Evolutionary conservation across 2,797 vertebrate species (phyloP).

Genomic region (Sebastes nivosus): DNA sequence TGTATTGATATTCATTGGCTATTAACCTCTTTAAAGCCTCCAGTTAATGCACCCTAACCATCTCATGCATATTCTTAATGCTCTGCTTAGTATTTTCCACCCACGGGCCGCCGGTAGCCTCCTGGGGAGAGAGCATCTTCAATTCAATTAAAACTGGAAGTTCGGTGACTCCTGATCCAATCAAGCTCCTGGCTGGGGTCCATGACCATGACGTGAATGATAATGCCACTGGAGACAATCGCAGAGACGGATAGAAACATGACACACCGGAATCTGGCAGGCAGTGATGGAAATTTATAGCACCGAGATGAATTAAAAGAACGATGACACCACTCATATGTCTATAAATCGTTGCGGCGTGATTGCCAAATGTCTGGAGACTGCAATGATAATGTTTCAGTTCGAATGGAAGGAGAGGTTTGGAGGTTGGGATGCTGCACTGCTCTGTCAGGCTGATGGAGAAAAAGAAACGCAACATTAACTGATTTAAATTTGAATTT

Average conservation of each 20-base stretch:
- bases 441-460: not conserved
- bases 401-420: not conserved
- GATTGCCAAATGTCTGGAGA: slow-evolving; percentile 21
- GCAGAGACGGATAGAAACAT: slow-evolving; percentile 31
- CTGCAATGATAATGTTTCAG: not conserved
- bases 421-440: not conserved
- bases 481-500: not conserved
- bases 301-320: slow-evolving; percentile 9
- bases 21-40: slow-evolving; percentile 47
- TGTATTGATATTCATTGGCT: slow-evolving; percentile 34
- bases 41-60: slow-evolving; percentile 43
- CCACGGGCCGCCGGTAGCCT: slow-evolving; percentile 44
- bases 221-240: slow-evolving; percentile 48
- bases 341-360: slow-evolving; percentile 8
- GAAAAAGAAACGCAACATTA: slow-evolving; percentile 7
- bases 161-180: slow-evolving; percentile 71
- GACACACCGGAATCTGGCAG: slow-evolving; percentile 16
- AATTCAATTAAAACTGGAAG: slow-evolving; percentile 75
- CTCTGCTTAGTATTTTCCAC: slow-evolving; percentile 53
- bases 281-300: slow-evolving; percentile 28
- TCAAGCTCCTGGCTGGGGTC: slow-evolving; percentile 61
- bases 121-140: slow-evolving; percentile 51
- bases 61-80: slow-evolving; percentile 60
- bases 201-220: slow-evolving; percentile 63
- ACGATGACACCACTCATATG: slow-evolving; percentile 18